Percentiles rank a stretch among this genome's conserved stretches.
Conservation (phyloP, 2,113 vertebrate genomes). For the Lathamus discolor region DNA sequence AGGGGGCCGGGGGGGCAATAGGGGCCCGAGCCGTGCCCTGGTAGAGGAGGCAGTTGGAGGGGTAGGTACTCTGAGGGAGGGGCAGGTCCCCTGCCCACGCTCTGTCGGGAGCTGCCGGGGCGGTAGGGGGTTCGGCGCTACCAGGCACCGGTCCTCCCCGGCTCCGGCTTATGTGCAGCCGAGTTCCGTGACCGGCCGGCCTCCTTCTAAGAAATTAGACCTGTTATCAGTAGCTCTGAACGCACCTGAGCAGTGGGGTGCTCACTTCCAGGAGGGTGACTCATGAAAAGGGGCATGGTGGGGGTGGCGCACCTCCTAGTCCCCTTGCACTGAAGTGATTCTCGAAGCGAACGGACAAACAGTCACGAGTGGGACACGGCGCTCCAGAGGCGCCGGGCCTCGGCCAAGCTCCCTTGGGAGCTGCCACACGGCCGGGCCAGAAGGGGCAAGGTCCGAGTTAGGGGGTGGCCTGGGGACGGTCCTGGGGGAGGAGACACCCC, state of each 20-base stretch:
- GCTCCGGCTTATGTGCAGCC: background rate
- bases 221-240: slow-evolving; percentile 38
- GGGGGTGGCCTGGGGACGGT: background rate
- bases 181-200: slow-evolving; percentile 14
- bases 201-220: slow-evolving; percentile 53
- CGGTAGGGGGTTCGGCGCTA: too few species aligned
- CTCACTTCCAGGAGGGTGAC: slow-evolving; percentile 36
- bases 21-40: background rate
- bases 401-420: background rate
- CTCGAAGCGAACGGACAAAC: background rate
- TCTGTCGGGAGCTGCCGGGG: background rate
- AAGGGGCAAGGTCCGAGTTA: background rate
- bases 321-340: background rate
- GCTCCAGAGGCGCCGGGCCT: background rate
- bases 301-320: background rate
- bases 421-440: background rate
- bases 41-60: background rate
- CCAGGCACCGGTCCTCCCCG: background rate
- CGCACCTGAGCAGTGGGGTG: slow-evolving; percentile 13
- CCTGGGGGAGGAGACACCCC: too few species aligned
- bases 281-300: background rate
- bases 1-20: background rate
- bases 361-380: background rate
- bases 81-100: background rate
- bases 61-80: background rate